These are phyloP conservation scores for Rhynchomys soricoides DNA, from an alignment of 2,113 vertebrate species.

Conservation along the genomic window DNA sequence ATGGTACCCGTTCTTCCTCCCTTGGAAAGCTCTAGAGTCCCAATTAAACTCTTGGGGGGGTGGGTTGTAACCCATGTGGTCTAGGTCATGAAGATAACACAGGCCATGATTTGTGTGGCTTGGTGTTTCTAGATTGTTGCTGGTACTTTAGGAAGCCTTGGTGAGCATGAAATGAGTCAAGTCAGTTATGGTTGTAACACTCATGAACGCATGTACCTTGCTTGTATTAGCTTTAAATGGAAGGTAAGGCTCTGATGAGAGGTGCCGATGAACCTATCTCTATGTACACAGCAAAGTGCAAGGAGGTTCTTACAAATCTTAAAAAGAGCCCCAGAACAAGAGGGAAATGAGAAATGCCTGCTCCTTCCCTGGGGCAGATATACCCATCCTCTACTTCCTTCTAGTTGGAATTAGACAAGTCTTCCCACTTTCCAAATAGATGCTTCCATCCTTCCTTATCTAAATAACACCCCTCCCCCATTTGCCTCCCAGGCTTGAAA, in stretches of 20 bases:
- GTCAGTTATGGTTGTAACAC: not conserved
- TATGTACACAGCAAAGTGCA: not conserved
- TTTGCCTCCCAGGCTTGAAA: not conserved
- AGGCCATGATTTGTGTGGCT: not conserved
- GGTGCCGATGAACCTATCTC: rapidly evolving
- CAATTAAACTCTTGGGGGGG: not conserved
- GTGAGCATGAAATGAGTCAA: not conserved
- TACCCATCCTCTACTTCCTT: not conserved
- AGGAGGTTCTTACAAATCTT: rapidly evolving
- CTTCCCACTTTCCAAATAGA: not conserved
- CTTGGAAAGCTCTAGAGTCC: not conserved
- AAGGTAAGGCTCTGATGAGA: not conserved
- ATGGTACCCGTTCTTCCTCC: not conserved
- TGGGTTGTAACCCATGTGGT: rapidly evolving
- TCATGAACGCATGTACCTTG: not conserved
- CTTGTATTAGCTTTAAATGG: not conserved
- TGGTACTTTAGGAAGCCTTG: not conserved
- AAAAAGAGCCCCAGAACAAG: too few species aligned
- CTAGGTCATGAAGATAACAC: not conserved
- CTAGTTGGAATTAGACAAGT: rapidly evolving
- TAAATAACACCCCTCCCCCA: not conserved
- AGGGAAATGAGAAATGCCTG: not conserved
- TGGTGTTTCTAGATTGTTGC: not conserved
- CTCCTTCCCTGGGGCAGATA: not conserved
- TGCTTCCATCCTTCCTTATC: not conserved